Percentiles rank a stretch among this genome's conserved stretches.
phyloP scores from a whole-genome alignment of 2,113 vertebrate species.

The Hipposideros armiger region DNA sequence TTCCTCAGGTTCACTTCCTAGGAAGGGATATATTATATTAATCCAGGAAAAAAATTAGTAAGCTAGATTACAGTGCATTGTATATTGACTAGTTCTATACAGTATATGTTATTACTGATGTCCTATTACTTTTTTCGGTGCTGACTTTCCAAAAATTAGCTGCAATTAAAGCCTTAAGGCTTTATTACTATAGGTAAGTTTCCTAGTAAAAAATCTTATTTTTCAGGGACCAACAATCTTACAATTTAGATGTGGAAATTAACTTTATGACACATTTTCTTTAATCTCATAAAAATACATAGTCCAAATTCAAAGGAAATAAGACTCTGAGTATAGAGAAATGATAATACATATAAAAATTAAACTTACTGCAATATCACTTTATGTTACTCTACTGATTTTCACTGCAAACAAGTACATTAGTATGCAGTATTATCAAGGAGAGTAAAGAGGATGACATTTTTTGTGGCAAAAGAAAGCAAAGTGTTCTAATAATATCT shows the following conservation, averaged over 20 bases:
- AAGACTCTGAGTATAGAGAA: background rate
- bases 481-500: background rate
- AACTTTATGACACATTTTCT: conserved; percentile 56
- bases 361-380: background rate
- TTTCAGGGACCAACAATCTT: background rate
- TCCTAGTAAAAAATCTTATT: conserved; percentile 38
- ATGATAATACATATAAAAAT: conserved; percentile 34
- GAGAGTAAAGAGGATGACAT: background rate
- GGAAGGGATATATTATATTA: background rate
- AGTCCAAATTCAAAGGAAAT: conserved; percentile 18
- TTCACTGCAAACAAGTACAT: conserved; percentile 21
- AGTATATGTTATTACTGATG: background rate
- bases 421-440: conserved; percentile 32
- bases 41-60: background rate
- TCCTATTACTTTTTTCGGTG: background rate
- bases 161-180: background rate
- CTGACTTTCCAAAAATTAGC: background rate
- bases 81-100: background rate
- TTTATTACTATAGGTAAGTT: conserved; percentile 15
- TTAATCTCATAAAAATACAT: conserved; percentile 57
- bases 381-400: conserved; percentile 32
- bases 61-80: background rate
- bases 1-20: background rate
- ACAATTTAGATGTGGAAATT: conserved; percentile 47
- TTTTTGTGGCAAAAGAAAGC: background rate